These are phyloP conservation scores for Drosophila sturtevanti DNA, from an alignment of 1,140 invertebrate genomes.

Conservation along the genomic window DNA sequence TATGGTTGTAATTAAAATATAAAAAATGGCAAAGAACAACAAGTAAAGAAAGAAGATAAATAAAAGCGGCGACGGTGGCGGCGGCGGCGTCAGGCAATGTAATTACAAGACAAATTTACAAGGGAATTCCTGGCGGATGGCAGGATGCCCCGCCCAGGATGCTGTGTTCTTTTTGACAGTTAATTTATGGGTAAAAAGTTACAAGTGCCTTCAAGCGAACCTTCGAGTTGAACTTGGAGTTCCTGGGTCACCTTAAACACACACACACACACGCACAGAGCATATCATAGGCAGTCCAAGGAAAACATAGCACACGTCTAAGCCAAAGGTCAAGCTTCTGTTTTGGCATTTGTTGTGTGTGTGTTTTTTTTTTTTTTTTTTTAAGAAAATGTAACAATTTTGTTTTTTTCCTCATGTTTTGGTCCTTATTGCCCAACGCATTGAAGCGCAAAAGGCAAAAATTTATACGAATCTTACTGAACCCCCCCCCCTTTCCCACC, in stretches of 20 bases:
- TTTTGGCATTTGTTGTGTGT: conserved; percentile 35
- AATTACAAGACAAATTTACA: conserved; percentile 77
- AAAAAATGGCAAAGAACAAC: conserved; percentile 15
- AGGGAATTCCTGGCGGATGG: conserved; percentile 55
- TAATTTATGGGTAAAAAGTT: conserved; percentile 80
- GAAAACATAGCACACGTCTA: conserved; percentile 36
- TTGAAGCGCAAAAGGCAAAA: conserved; percentile 32
- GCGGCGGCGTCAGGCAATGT: conserved; percentile 42
- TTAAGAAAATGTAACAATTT: conserved; percentile 55
- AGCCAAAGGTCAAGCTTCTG: conserved; percentile 73
- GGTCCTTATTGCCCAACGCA: conserved; percentile 18
- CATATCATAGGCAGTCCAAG: too few relatives aligned
- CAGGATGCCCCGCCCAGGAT: conserved; percentile 22
- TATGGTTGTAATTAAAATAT: conserved; percentile 60
- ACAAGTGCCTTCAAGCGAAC: conserved; percentile 62
- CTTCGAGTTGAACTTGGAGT: conserved; percentile 56
- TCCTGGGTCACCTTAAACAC: conserved; percentile 49
- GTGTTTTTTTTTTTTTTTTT: too few relatives aligned
- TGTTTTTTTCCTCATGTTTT: conserved; percentile 2
- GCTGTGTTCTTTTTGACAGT: conserved; percentile 74
- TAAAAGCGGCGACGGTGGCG: conserved; percentile 13
- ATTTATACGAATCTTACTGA: conserved; percentile 48
- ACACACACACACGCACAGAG: conserved; percentile 26
- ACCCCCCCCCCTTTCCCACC: not conserved
- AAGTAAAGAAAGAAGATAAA: conserved; percentile 17